Base-by-base conservation (phyloP, 1,140 invertebrate species). In the Schmidtea mediterranea region DNA sequence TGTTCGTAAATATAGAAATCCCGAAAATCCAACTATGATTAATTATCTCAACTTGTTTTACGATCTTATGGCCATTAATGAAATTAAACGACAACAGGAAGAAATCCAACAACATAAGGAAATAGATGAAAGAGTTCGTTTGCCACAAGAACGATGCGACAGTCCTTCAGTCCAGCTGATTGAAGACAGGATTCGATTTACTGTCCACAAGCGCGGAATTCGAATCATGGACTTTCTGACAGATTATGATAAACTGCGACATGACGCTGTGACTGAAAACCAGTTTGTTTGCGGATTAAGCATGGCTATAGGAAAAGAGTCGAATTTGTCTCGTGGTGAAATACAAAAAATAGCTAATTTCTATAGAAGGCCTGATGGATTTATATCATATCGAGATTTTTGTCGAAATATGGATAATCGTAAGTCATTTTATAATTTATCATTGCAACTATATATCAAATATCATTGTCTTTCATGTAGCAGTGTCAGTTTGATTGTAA, bases 381-480 rank as follows among this genome's bases (percentile, higher is more conserved):
- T 61, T 32, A 58, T 65, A 1, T 51, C 57, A 39, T 66, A 65
- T 52, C 60, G 59, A 45, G 61, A 63, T 48, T 66, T 66, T 52
- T 60, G 60, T 56, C 59, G 63, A 47, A 57, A 58, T 41, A 57
- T 66, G 54, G 64, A 66, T 55, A 64, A 66, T 58, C 61, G 62
- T 65, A 51, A 54, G 52, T 15, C 18, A 43, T 18, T 18, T 13
- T 16, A 13, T 9, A 50, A 38, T 48, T 48, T 38, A 43, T 10
- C 9, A 9, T n/a, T n/a, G n/a, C n/a, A n/a, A n/a, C n/a, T n/a
- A n/a, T n/a, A n/a, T n/a, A n/a, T n/a, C n/a, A n/a, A n/a, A n/a
- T n/a, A n/a, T n/a, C n/a, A n/a, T n/a, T n/a, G n/a, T n/a, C n/a
- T n/a, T n/a, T n/a, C n/a, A n/a, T n/a, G n/a, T n/a, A n/a, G n/a